phyloP scores from a whole-genome alignment of 2,888 invertebrate species.

The Crossocerus cetratus region DNA sequence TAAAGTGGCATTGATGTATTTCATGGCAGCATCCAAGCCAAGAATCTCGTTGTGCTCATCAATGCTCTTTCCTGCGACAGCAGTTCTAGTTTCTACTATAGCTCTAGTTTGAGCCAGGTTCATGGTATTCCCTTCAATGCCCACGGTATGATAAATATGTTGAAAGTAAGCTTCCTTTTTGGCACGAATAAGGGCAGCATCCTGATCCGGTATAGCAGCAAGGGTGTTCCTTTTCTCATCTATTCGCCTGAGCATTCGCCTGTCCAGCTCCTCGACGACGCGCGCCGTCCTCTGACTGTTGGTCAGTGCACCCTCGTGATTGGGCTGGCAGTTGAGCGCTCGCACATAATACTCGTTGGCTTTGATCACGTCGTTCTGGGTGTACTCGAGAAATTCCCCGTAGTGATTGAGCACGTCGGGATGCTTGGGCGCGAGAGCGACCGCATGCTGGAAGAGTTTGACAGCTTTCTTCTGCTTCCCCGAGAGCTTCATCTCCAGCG shows the following conservation, averaged over 20 bases:
- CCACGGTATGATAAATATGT: constrained; percentile 97
- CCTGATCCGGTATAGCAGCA: constrained; percentile 88
- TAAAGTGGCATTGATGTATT: constrained; percentile 91
- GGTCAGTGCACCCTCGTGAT: constrained; percentile 86
- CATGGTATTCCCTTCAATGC: constrained; percentile 98
- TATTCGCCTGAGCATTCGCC: constrained; percentile 85
- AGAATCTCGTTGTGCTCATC: constrained; percentile 98
- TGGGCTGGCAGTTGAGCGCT: constrained; percentile 90
- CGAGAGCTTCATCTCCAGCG: constrained; percentile 88
- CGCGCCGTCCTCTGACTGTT: constrained; percentile 92
- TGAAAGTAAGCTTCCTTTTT: constrained; percentile 97
- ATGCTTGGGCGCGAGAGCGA: constrained; percentile 93
- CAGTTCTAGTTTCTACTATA: constrained; percentile 92
- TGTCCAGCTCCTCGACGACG: constrained; percentile 93
- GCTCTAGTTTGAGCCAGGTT: constrained; percentile 93
- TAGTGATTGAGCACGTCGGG: constrained; percentile 95
- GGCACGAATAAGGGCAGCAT: constrained; percentile 89
- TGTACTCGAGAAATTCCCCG: constrained; percentile 94
- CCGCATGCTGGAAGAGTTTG: constrained; percentile 92
- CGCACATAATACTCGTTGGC: constrained; percentile 95
- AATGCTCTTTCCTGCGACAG: constrained; percentile 93
- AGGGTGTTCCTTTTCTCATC: constrained; percentile 91
- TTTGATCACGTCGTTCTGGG: constrained; percentile 88
- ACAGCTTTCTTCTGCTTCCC: constrained; percentile 92
- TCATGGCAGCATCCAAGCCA: constrained; percentile 95